These are phyloP conservation scores for Gymnosoma rotundatum DNA, from an alignment of 2,888 invertebrate genomes.

Conservation along the genomic window DNA sequence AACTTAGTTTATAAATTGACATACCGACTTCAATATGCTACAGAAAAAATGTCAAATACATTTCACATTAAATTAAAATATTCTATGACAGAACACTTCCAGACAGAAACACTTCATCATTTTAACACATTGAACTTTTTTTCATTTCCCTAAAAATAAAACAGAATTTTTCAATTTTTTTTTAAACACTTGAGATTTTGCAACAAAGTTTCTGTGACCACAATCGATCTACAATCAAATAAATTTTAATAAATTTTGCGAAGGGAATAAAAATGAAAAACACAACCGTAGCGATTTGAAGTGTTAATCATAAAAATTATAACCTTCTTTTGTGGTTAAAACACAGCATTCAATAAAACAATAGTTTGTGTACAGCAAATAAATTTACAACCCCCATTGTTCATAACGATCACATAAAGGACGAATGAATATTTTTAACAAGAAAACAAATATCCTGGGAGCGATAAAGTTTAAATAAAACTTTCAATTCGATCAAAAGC, in stretches of 20 bases:
- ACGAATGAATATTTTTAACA: slow-evolving; percentile 35
- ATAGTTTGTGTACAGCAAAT: slow-evolving; percentile 66
- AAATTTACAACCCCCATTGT: slow-evolving; percentile 69
- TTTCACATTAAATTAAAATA: not conserved
- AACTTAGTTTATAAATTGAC: slow-evolving; percentile 14
- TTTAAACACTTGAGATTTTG: slow-evolving; percentile 60
- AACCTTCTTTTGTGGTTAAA: slow-evolving; percentile 64
- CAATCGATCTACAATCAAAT: slow-evolving; percentile 23
- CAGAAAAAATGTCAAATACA: not conserved
- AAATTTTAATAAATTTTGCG: not conserved
- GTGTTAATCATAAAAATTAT: slow-evolving; percentile 66
- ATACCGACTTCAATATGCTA: slow-evolving; percentile 14
- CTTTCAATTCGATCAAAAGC: slow-evolving; percentile 43
- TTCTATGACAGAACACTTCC: slow-evolving; percentile 1
- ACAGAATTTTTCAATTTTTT: slow-evolving; percentile 1
- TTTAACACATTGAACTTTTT: slow-evolving; percentile 31
- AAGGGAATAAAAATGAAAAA: not conserved
- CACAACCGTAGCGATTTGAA: slow-evolving; percentile 31
- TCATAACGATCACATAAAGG: slow-evolving; percentile 58
- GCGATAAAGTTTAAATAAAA: slow-evolving; percentile 63
- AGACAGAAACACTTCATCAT: slow-evolving; percentile 54
- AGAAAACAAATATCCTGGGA: slow-evolving; percentile 70
- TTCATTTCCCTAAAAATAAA: slow-evolving; percentile 9
- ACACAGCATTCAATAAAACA: slow-evolving; percentile 63
- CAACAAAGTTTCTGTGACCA: slow-evolving; percentile 52